A percentile compares a stretch with the other conserved stretches of the same genome.
Evolutionary conservation across 2,113 vertebrate species (phyloP).

Genomic region (Calonectris borealis): DNA sequence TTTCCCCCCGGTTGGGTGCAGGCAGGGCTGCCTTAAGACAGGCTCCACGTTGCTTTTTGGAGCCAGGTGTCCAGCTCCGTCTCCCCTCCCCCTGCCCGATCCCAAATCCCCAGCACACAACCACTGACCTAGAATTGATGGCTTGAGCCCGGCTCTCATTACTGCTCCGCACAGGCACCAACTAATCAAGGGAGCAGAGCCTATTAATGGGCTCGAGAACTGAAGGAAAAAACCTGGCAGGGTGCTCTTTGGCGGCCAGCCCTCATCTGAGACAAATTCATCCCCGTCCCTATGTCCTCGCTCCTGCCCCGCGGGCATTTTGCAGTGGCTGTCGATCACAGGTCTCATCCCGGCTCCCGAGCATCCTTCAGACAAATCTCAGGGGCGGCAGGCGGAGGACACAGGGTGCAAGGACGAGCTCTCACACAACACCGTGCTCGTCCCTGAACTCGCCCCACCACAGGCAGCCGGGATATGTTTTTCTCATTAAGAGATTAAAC

Average conservation of each 20-base stretch:
- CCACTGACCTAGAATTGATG: slow-evolving; percentile 56
- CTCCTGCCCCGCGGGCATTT: neutral
- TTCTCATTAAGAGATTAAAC: slow-evolving; percentile 41
- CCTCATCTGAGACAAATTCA: neutral
- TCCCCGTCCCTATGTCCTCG: neutral
- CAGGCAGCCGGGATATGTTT: neutral
- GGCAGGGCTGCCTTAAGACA: neutral
- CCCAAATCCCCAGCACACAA: slow-evolving; percentile 35
- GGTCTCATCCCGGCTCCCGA: neutral
- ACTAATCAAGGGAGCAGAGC: slow-evolving; percentile 55
- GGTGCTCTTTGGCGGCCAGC: neutral
- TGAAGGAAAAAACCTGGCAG: slow-evolving; percentile 31
- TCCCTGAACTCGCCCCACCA: neutral
- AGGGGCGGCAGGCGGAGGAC: neutral
- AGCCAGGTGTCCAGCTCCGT: neutral
- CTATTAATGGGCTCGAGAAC: slow-evolving; percentile 19
- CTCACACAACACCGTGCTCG: neutral
- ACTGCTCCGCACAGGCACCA: neutral
- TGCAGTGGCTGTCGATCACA: neutral
- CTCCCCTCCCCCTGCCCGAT: neutral
- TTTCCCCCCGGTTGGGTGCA: neutral
- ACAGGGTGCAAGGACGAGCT: neutral
- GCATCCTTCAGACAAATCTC: neutral
- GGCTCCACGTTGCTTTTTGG: neutral
- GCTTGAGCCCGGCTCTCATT: slow-evolving; percentile 32